Evolutionary conservation across 2,888 invertebrate species (phyloP).

Genomic region (Stenchaetothrips biformis): DNA sequence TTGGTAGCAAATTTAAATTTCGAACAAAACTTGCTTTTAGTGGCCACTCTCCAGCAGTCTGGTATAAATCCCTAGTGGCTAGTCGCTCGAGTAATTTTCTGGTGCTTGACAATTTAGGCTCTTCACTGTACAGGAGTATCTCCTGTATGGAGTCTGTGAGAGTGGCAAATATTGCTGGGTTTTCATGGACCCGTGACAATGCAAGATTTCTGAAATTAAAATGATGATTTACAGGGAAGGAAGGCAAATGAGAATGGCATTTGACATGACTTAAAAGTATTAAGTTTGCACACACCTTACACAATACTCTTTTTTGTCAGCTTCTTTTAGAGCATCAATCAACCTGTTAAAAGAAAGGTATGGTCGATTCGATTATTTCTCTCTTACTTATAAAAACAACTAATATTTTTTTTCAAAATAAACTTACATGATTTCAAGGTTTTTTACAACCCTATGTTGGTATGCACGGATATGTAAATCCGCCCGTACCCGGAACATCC

Average conservation of each 20-base stretch:
- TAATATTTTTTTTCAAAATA: constrained; percentile 16
- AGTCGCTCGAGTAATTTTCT: neutral
- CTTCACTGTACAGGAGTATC: neutral
- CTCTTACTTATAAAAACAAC: neutral
- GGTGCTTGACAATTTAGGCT: neutral
- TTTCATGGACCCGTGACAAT: neutral
- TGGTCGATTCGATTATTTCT: neutral
- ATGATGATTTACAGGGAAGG: neutral
- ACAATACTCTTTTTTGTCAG: constrained; percentile 35
- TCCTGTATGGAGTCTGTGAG: neutral
- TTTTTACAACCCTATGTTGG: constrained; percentile 47
- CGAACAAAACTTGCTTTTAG: neutral
- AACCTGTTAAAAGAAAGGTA: constrained; percentile 35
- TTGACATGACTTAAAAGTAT: neutral
- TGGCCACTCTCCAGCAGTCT: neutral
- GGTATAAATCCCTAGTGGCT: neutral
- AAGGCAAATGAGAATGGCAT: neutral
- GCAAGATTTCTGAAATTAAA: neutral
- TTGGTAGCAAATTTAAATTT: neutral
- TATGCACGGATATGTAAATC: constrained; percentile 51
- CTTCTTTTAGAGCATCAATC: constrained; percentile 39
- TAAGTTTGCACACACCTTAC: constrained; percentile 32
- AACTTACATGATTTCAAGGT: constrained; percentile 49
- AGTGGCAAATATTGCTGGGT: neutral
- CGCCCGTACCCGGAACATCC: constrained; percentile 49